These are phyloP conservation scores for Bombus waltoni DNA, from an alignment of 1,140 invertebrate genomes.

Conservation along the genomic window DNA sequence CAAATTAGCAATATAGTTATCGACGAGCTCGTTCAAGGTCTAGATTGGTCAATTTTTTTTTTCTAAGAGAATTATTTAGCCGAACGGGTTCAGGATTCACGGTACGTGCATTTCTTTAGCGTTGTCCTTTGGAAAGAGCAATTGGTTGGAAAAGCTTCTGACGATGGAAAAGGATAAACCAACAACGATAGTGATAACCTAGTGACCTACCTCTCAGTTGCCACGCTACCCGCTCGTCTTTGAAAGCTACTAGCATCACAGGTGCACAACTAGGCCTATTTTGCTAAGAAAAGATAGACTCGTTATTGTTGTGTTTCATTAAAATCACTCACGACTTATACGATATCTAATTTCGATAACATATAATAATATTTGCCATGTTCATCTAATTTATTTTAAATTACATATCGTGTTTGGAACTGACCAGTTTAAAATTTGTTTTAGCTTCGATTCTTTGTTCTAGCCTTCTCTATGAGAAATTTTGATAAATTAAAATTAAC, in stretches of 20 bases:
- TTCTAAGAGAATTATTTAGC: conserved; percentile 37
- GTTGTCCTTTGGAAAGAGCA: conserved; percentile 67
- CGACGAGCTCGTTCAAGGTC: background rate
- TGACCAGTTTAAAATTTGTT: no score
- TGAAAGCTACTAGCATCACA: conserved; percentile 34
- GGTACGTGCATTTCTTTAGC: conserved; percentile 27
- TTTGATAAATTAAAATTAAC: no score
- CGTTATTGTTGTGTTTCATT: conserved; percentile 34
- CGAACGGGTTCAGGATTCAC: conserved; percentile 15
- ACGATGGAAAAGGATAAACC: conserved; percentile 62
- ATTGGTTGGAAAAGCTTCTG: conserved; percentile 72
- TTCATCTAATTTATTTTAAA: background rate
- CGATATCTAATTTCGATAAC: background rate
- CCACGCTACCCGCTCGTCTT: conserved; percentile 38
- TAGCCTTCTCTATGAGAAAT: no score
- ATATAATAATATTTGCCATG: background rate
- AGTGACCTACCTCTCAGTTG: conserved; percentile 71
- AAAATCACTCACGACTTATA: background rate
- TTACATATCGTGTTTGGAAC: background rate
- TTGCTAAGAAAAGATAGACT: conserved; percentile 39
- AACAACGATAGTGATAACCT: conserved; percentile 71
- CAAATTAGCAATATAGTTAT: no score
- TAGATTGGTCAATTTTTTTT: background rate
- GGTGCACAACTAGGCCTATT: conserved; percentile 30
- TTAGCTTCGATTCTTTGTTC: no score